phyloP scores from a whole-genome alignment of 2,113 vertebrate species.

The Trinectes maculatus region DNA sequence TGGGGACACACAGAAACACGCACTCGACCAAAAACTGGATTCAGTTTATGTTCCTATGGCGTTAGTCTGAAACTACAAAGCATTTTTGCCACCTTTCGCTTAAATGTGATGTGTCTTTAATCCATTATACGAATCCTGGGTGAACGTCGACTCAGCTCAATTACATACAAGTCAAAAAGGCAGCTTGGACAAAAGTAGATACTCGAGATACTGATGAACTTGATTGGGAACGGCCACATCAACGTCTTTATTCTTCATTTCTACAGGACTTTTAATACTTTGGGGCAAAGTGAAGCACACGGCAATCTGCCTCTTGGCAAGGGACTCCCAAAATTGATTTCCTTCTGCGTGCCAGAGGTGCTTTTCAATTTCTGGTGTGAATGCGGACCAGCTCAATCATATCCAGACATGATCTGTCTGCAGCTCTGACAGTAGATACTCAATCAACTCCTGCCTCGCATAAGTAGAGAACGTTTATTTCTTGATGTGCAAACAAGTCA shows the following conservation, averaged over 20 bases:
- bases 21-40: too few species aligned
- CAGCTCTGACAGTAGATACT: slow-evolving; percentile 25
- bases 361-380: slow-evolving; percentile 50
- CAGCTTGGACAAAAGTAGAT: slow-evolving; percentile 45
- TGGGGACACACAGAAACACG: slow-evolving; percentile 25
- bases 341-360: slow-evolving; percentile 35
- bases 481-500: slow-evolving; percentile 18
- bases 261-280: slow-evolving; percentile 30
- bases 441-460: slow-evolving; percentile 15
- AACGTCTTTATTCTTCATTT: slow-evolving; percentile 36
- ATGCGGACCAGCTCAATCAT: slow-evolving; percentile 45
- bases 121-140: slow-evolving; percentile 5
- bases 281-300: slow-evolving; percentile 17
- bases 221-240: slow-evolving; percentile 10
- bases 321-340: slow-evolving; percentile 46
- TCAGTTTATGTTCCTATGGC: not conserved
- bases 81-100: not conserved
- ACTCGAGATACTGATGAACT: not conserved
- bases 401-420: slow-evolving; percentile 44
- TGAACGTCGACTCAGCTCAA: not conserved
- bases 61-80: slow-evolving; percentile 15
- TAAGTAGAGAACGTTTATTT: slow-evolving; percentile 8
- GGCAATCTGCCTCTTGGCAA: slow-evolving; percentile 37
- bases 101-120: not conserved
- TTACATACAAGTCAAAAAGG: slow-evolving; percentile 36